Percentiles rank a stretch among this genome's conserved stretches.
Conservation (phyloP, 1,140 invertebrate species). For the Tetramorium simillimum region DNA sequence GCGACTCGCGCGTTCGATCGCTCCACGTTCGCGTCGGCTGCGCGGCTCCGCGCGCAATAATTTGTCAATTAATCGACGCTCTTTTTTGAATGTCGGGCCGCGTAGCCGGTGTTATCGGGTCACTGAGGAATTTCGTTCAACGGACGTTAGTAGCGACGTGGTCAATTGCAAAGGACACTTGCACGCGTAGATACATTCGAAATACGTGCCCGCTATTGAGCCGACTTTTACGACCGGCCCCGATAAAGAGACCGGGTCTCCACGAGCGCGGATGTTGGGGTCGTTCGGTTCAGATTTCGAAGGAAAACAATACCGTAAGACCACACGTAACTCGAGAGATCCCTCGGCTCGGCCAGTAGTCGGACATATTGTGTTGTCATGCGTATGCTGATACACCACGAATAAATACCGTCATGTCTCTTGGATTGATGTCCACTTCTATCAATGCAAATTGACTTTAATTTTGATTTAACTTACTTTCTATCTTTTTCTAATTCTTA, state of each 20-base stretch:
- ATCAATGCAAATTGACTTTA: no score
- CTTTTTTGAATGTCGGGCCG: background rate
- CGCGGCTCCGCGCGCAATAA: no score
- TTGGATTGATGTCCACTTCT: background rate
- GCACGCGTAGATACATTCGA: background rate
- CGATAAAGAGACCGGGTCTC: conserved; percentile 2
- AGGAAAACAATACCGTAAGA: background rate
- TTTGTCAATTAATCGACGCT: background rate
- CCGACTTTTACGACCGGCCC: background rate
- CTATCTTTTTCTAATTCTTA: no score
- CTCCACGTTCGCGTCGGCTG: background rate
- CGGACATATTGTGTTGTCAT: background rate
- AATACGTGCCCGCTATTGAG: background rate
- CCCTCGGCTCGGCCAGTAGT: background rate
- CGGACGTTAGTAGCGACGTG: no score
- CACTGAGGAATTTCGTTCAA: background rate
- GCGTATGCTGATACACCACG: background rate
- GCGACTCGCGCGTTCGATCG: background rate
- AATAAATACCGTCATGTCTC: background rate
- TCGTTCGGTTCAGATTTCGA: background rate
- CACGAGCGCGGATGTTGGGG: background rate
- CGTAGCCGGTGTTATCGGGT: background rate
- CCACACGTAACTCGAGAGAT: background rate
- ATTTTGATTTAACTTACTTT: no score
- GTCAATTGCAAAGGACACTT: background rate